Percentiles rank a stretch among this genome's conserved stretches.
phyloP scores from a whole-genome alignment of 1,140 invertebrate species.

The Lucilia sericata region DNA sequence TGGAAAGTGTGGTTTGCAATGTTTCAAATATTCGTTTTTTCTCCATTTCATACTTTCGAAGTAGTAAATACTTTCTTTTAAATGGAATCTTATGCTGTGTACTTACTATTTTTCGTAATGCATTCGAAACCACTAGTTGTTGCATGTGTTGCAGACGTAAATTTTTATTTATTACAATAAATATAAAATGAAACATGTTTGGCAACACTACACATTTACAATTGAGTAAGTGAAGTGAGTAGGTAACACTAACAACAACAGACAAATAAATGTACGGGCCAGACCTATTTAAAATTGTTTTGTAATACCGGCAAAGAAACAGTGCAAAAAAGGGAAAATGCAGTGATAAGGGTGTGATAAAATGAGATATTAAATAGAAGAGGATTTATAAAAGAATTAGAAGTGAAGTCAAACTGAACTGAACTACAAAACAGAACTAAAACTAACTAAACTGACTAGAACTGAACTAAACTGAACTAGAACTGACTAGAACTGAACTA shows the following conservation, averaged over 20 bases:
- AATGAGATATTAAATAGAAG: neutral
- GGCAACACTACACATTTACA: constrained; percentile 10
- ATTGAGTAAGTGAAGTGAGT: neutral
- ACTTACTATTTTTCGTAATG: neutral
- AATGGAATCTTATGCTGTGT: constrained; percentile 3
- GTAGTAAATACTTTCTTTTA: neutral
- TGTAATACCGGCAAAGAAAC: neutral
- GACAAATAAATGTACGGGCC: neutral
- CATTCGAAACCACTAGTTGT: constrained; percentile 14
- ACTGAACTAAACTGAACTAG: too few relatives aligned
- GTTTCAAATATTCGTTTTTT: neutral
- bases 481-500: too few relatives aligned
- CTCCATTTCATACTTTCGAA: neutral
- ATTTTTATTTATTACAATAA: constrained; percentile 41
- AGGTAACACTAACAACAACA: constrained; percentile 33
- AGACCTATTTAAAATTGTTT: constrained; percentile 43
- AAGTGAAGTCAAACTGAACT: too few relatives aligned
- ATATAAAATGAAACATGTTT: constrained; percentile 30
- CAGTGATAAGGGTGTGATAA: neutral
- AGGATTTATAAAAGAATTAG: too few relatives aligned
- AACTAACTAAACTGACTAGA: too few relatives aligned
- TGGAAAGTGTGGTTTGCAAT: neutral
- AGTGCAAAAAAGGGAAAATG: neutral
- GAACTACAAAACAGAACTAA: too few relatives aligned
- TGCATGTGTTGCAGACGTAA: constrained; percentile 33